Conservation (phyloP, 2,888 invertebrate genomes). For the Alviniconcha strummeri region DNA sequence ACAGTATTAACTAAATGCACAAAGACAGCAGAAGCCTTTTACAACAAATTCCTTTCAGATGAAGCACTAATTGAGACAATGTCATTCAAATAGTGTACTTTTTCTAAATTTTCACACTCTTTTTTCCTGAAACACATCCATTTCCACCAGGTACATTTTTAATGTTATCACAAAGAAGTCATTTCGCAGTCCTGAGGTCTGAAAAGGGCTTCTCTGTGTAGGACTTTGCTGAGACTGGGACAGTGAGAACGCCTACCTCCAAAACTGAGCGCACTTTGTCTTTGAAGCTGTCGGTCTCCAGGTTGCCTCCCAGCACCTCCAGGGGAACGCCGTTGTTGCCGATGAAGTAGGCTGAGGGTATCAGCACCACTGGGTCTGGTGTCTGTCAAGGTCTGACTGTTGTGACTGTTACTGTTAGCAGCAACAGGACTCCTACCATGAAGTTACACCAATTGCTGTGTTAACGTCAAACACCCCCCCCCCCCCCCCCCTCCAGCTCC, state of each 20-base stretch:
- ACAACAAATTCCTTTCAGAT: too few relatives aligned
- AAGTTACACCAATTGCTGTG: background rate
- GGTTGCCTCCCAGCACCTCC: constrained; percentile 83
- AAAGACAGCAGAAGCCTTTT: too few relatives aligned
- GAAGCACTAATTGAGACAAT: too few relatives aligned
- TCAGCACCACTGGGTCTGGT: constrained; percentile 73
- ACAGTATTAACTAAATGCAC: too few relatives aligned
- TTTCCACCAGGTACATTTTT: too few relatives aligned
- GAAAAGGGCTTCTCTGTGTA: too few relatives aligned
- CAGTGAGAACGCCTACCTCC: constrained; percentile 49
- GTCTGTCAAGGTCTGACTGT: constrained; percentile 40
- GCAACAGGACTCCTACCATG: background rate
- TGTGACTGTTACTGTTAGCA: background rate
- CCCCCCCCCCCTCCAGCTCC: background rate
- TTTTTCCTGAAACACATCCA: too few relatives aligned
- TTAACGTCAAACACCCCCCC: background rate
- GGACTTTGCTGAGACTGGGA: too few relatives aligned
- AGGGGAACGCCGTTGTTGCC: constrained; percentile 87
- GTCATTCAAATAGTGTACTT: too few relatives aligned
- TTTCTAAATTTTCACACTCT: too few relatives aligned
- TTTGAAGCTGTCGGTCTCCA: constrained; percentile 79
- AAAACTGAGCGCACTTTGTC: constrained; percentile 77
- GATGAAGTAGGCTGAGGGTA: constrained; percentile 89
- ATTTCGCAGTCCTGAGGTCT: too few relatives aligned
- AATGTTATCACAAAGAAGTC: too few relatives aligned